phyloP scores from a whole-genome alignment of 1,140 invertebrate genomes.

The Saccostrea glomerata region DNA sequence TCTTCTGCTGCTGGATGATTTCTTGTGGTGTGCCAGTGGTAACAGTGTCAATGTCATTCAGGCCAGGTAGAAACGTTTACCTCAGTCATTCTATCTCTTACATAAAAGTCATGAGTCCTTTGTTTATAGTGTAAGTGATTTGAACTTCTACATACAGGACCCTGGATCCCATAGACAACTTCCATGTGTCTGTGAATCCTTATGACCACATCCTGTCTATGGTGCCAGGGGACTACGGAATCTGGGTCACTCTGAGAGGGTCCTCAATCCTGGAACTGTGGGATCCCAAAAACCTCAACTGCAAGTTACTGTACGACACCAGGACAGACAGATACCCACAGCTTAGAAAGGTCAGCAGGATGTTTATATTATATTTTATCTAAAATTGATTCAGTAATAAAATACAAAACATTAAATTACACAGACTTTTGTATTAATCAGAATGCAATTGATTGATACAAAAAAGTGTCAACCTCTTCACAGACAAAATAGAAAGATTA shows the following conservation, averaged over 20 bases:
- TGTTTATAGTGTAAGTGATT: background rate
- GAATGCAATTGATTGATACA: too few species aligned
- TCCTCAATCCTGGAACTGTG: slow-evolving; percentile 81
- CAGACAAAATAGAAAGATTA: too few species aligned
- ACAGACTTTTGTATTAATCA: too few species aligned
- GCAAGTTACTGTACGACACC: slow-evolving; percentile 81
- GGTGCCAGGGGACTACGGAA: slow-evolving; percentile 75
- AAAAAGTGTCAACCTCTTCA: too few species aligned
- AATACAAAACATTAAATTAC: too few species aligned
- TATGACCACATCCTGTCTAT: slow-evolving; percentile 78
- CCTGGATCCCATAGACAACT: slow-evolving; percentile 79
- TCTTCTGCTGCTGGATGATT: slow-evolving; percentile 77
- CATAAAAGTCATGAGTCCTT: background rate
- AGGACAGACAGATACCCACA: slow-evolving; percentile 78
- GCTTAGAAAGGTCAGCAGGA: slow-evolving; percentile 76
- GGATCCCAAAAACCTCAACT: slow-evolving; percentile 78
- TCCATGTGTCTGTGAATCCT: slow-evolving; percentile 79
- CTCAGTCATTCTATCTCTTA: background rate
- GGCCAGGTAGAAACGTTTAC: slow-evolving; percentile 70
- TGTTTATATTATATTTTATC: background rate
- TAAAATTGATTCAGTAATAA: too few species aligned
- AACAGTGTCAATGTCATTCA: slow-evolving; percentile 80
- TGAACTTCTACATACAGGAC: slow-evolving; percentile 67
- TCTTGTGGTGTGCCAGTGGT: slow-evolving; percentile 80
- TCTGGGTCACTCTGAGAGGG: slow-evolving; percentile 80